Evolutionary conservation across 2,888 invertebrate genomes (phyloP).

Genomic region (Chirona hameri): DNA sequence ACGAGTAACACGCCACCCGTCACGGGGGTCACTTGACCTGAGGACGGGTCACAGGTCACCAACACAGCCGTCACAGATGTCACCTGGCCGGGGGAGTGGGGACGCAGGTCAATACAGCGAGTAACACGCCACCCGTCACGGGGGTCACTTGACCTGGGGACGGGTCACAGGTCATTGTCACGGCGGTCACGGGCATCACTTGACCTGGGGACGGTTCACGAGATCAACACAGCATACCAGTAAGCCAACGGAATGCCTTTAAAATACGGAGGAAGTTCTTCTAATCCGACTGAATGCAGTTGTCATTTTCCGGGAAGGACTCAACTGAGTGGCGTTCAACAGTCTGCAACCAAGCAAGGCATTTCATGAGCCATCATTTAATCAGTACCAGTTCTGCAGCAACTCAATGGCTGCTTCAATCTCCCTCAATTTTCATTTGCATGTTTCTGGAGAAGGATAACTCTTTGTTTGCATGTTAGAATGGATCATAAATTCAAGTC

Average conservation of each 20-base stretch:
- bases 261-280: too few species aligned
- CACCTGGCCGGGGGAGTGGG: background rate
- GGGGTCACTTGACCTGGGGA: too few species aligned
- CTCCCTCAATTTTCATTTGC: constrained; percentile 7
- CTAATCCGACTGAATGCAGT: too few species aligned
- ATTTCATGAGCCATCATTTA: background rate
- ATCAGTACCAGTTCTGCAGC: background rate
- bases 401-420: constrained; percentile 51
- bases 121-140: too few species aligned
- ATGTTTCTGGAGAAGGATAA: background rate
- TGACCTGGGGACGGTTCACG: too few species aligned
- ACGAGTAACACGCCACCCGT: constrained; percentile 69
- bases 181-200: too few species aligned
- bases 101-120: background rate
- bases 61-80: background rate
- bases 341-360: too few species aligned
- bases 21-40: constrained; percentile 44
- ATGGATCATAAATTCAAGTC: background rate
- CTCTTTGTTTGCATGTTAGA: background rate
- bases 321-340: background rate
- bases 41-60: background rate
- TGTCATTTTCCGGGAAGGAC: too few species aligned
- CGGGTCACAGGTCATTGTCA: too few species aligned
- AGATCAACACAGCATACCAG: too few species aligned
- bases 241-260: too few species aligned